A percentile compares a stretch with the other conserved stretches of the same genome.
These are phyloP conservation scores for Pelusios castaneus DNA, from an alignment of 2,113 vertebrate genomes.

Conservation along the genomic window DNA sequence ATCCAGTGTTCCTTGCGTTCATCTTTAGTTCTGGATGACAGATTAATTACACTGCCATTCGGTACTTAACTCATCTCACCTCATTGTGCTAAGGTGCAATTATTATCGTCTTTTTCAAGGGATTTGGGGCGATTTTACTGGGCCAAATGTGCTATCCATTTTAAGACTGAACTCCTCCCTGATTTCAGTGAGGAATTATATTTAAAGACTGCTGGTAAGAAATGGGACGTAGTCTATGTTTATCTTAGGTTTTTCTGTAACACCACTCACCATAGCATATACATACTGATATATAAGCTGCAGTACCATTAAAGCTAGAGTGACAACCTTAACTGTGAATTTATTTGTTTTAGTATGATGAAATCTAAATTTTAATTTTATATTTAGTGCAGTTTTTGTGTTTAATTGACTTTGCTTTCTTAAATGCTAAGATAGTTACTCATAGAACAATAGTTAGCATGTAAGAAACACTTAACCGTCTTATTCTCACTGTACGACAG, in stretches of 20 bases:
- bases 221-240: not conserved
- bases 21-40: not conserved
- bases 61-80: not conserved
- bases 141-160: not conserved
- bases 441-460: slow-evolving; percentile 37
- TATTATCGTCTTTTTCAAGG: not conserved
- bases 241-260: not conserved
- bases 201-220: not conserved
- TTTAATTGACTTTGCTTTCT: slow-evolving; percentile 61
- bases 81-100: not conserved
- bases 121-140: not conserved
- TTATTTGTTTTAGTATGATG: slow-evolving; percentile 32
- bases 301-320: not conserved
- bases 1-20: not conserved
- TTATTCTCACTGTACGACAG: slow-evolving; percentile 39
- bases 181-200: rapidly evolving
- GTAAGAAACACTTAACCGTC: slow-evolving; percentile 38
- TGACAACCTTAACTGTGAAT: slow-evolving; percentile 34
- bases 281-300: not conserved
- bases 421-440: slow-evolving; percentile 38
- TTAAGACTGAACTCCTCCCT: not conserved
- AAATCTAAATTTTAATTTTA: slow-evolving; percentile 49
- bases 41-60: not conserved
- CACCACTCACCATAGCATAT: rapidly evolving
- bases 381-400: slow-evolving; percentile 57